Evolutionary conservation across 37 sponge, comb jelly and placozoan genomes (phyloP).

Genomic region (Ephydatia muelleri): DNA sequence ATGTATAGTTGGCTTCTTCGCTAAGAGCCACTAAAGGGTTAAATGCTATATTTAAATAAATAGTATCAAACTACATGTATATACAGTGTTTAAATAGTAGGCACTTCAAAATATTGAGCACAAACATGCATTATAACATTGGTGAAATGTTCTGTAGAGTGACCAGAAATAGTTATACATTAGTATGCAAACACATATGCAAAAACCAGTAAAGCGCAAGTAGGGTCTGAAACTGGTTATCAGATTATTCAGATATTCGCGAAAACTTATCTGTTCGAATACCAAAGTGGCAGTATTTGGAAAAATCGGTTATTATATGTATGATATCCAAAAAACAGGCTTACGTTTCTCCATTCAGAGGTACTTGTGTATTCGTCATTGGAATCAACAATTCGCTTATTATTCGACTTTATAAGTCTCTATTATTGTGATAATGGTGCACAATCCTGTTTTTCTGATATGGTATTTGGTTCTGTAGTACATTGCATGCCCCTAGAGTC

Average conservation of each 20-base stretch:
- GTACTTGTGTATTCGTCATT: background rate
- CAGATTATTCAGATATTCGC: background rate
- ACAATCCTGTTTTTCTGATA: background rate
- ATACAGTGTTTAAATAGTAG: background rate
- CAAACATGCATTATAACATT: conserved; percentile 1
- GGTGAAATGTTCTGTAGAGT: conserved; percentile 1
- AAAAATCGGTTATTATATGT: background rate
- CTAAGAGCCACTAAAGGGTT: background rate
- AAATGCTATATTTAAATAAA: background rate
- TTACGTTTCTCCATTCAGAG: background rate
- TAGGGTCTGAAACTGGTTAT: background rate
- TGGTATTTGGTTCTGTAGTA: conserved; percentile 1
- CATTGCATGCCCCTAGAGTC: background rate
- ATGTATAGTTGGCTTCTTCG: background rate
- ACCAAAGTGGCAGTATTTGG: conserved; percentile 1
- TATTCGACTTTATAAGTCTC: background rate
- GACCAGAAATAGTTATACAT: conserved; percentile 1
- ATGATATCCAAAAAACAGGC: conserved; percentile 1
- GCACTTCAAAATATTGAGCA: conserved; percentile 1
- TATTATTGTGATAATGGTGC: background rate
- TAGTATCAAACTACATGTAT: background rate
- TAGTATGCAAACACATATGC: conserved; percentile 1
- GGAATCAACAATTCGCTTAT: conserved; percentile 1
- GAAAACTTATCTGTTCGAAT: background rate
- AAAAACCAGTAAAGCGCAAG: background rate